Conservation (phyloP, 2,113 vertebrate genomes). For the Dermatemys mawii region DNA sequence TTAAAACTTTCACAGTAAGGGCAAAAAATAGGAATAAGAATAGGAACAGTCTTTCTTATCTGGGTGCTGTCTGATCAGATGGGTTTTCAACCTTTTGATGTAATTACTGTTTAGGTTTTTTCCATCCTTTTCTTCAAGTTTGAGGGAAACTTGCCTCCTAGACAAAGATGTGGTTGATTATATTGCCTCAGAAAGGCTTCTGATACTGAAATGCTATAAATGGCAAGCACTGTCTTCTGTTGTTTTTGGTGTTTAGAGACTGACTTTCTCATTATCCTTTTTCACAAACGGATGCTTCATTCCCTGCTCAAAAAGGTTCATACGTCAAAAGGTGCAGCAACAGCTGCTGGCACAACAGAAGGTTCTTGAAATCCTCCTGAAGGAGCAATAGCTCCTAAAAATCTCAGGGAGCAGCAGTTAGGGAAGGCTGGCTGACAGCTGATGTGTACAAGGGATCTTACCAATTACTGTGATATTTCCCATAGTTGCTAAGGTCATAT, state of each 20-base stretch:
- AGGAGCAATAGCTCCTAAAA: neutral
- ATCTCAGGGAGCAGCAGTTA: too few species aligned
- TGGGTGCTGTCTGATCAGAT: neutral
- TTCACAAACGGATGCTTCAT: neutral
- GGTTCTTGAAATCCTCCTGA: neutral
- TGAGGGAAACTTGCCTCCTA: neutral
- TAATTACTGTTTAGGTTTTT: neutral
- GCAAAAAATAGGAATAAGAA: neutral
- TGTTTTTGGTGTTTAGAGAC: neutral
- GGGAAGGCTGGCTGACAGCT: neutral
- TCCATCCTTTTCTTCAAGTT: neutral
- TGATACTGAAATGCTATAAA: neutral
- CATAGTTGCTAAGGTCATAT: neutral
- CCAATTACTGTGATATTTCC: neutral
- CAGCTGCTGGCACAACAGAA: fast-evolving
- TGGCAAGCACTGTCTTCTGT: neutral
- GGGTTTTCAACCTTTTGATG: neutral
- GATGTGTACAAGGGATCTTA: neutral
- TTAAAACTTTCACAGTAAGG: neutral
- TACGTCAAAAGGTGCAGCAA: fast-evolving
- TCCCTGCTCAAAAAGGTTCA: fast-evolving
- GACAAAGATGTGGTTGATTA: neutral
- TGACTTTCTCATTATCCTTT: neutral
- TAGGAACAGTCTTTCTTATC: neutral
- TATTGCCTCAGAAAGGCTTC: neutral